Percentiles rank a stretch among this genome's conserved stretches.
These are phyloP conservation scores for Drosophila maculinotata DNA, from an alignment of 2,888 invertebrate species.

Conservation along the genomic window DNA sequence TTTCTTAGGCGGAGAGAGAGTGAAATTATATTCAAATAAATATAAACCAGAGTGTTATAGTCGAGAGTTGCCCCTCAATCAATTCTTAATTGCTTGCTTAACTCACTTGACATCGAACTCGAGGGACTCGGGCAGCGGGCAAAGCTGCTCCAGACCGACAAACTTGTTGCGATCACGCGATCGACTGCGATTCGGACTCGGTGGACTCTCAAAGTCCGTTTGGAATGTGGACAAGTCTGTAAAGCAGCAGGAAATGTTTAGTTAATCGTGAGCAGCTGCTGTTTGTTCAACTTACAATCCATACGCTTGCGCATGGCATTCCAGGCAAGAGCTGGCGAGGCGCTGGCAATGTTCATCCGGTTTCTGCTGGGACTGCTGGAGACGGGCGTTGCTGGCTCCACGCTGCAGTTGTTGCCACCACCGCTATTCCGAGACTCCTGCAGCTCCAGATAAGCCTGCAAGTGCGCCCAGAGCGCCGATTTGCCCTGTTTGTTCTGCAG, in stretches of 20 bases:
- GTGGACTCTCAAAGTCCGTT: conserved; percentile 88
- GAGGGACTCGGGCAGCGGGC: conserved; percentile 91
- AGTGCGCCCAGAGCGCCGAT: conserved; percentile 98
- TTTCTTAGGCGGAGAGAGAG: conserved; percentile 86
- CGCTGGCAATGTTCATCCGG: conserved; percentile 69
- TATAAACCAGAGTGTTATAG: background rate
- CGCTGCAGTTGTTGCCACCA: conserved; percentile 77
- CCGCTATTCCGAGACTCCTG: conserved; percentile 87
- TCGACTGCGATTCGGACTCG: conserved; percentile 85
- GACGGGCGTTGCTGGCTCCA: conserved; percentile 63
- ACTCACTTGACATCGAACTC: conserved; percentile 94
- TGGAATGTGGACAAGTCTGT: conserved; percentile 92
- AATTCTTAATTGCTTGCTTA: background rate
- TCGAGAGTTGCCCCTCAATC: background rate
- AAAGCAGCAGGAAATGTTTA: background rate
- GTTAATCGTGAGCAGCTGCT: background rate
- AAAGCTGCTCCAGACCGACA: conserved; percentile 86
- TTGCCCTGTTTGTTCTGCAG: conserved; percentile 98
- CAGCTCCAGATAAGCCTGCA: conserved; percentile 94
- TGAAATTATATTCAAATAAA: background rate
- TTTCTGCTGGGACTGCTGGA: conserved; percentile 63
- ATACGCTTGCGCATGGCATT: conserved; percentile 95
- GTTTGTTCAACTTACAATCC: conserved; percentile 91
- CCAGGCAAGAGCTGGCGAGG: conserved; percentile 93
- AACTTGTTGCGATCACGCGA: conserved; percentile 85